A percentile compares a stretch with the other conserved stretches of the same genome.
Evolutionary conservation across 1,140 invertebrate genomes (phyloP).

Genomic region (Ostrea denselamellosa): DNA sequence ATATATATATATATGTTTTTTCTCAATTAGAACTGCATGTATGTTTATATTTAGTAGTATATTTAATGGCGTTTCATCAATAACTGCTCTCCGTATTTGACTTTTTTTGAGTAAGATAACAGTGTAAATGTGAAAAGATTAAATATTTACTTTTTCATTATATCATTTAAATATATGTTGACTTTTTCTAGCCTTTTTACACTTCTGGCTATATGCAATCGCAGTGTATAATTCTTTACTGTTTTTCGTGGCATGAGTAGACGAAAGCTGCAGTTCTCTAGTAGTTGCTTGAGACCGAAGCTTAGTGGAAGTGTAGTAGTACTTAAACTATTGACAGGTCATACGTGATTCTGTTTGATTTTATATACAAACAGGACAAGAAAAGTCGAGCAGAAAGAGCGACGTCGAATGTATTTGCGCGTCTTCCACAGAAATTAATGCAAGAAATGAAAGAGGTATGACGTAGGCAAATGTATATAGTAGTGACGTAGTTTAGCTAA

Average conservation of each 20-base stretch:
- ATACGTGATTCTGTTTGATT: background rate
- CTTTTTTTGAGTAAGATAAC: background rate
- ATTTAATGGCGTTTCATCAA: background rate
- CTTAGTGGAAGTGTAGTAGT: background rate
- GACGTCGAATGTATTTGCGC: conserved; percentile 77
- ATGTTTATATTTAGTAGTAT: no score
- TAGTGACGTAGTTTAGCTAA: conserved; percentile 57
- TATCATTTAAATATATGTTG: no score
- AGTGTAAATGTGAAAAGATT: background rate
- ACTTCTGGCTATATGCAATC: conserved; percentile 43
- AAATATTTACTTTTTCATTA: background rate
- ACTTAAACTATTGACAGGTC: background rate
- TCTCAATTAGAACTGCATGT: no score
- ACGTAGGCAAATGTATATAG: conserved; percentile 84
- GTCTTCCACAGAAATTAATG: conserved; percentile 76
- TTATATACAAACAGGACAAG: conserved; percentile 54
- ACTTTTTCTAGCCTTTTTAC: background rate
- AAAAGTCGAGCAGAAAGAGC: conserved; percentile 71
- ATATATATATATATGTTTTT: no score
- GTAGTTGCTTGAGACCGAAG: conserved; percentile 19
- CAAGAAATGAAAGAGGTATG: conserved; percentile 89
- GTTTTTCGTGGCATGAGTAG: background rate
- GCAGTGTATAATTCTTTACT: conserved; percentile 19
- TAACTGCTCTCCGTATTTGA: background rate
- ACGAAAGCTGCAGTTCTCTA: background rate